Conservation (phyloP, 2,797 vertebrate genomes). For the Columba guinea region DNA sequence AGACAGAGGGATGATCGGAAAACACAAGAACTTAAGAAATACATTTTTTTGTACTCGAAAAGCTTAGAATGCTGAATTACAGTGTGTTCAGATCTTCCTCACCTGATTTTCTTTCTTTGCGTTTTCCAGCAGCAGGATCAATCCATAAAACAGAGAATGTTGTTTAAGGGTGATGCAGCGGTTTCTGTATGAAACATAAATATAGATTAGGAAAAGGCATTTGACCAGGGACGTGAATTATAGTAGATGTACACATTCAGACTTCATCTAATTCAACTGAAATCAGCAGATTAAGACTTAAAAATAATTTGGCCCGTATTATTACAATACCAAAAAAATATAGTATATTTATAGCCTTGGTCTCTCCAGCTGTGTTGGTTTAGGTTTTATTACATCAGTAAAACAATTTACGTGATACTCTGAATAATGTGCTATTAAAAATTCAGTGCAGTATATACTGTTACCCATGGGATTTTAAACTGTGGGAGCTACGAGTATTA, state of each 20-base stretch:
- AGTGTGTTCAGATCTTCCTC: not conserved
- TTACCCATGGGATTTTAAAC: conserved; percentile 45
- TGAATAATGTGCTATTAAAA: conserved; percentile 62
- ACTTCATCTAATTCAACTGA: conserved; percentile 10
- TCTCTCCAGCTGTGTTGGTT: conserved; percentile 61
- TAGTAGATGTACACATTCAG: not conserved
- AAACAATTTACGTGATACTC: conserved; percentile 63
- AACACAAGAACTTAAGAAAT: not conserved
- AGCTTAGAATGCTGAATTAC: not conserved
- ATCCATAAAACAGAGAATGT: not conserved
- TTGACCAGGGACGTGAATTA: not conserved
- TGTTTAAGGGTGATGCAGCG: not conserved
- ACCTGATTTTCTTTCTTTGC: not conserved
- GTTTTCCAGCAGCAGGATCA: not conserved
- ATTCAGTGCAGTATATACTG: conserved; percentile 27
- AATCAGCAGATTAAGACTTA: conserved; percentile 24
- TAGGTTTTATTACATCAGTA: conserved; percentile 63
- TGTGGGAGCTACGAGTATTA: conserved; percentile 50
- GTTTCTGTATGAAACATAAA: not conserved
- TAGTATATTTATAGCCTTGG: conserved; percentile 38
- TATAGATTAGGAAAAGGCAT: not conserved
- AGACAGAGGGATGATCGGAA: not conserved
- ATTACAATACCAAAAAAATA: conserved; percentile 38
- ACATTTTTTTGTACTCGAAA: not conserved
- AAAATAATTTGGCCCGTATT: conserved; percentile 24